A percentile compares a stretch with the other conserved stretches of the same genome.
phyloP scores from a whole-genome alignment of 1,140 invertebrate species.

The Pomacea maculata region DNA sequence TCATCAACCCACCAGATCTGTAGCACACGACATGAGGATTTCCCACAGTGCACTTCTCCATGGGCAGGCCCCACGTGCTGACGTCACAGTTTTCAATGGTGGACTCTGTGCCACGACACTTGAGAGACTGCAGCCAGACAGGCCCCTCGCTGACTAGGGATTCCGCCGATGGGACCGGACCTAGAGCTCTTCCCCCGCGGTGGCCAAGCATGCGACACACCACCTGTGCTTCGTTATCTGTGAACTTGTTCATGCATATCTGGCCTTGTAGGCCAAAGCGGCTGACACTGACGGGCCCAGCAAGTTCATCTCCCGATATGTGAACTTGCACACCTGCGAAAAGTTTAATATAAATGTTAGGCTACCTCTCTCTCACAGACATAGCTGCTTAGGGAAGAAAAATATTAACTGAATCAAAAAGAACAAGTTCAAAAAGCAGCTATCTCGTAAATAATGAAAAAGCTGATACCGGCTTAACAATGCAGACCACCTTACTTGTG shows the following conservation, averaged over 20 bases:
- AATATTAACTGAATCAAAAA: too few relatives aligned
- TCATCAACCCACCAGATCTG: neutral
- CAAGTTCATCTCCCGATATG: conserved; percentile 70
- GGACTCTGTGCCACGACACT: neutral
- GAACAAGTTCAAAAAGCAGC: too few relatives aligned
- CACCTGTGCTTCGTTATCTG: conserved; percentile 70
- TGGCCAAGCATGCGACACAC: conserved; percentile 38
- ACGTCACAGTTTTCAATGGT: neutral
- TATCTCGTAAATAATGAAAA: neutral
- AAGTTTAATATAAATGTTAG: neutral
- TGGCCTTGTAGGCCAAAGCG: conserved; percentile 80
- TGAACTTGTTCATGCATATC: conserved; percentile 69
- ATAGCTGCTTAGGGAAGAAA: too few relatives aligned
- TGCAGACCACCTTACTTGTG: conserved; percentile 31
- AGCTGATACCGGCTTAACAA: neutral
- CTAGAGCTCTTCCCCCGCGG: conserved; percentile 29
- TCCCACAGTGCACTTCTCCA: neutral
- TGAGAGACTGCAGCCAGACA: neutral
- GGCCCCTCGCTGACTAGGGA: neutral
- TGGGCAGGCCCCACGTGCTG: neutral
- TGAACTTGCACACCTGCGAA: conserved; percentile 65
- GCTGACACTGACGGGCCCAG: conserved; percentile 77
- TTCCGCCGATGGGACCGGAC: conserved; percentile 23
- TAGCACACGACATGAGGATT: neutral
- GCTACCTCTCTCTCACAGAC: too few relatives aligned